A percentile compares a stretch with the other conserved stretches of the same genome.
phyloP scores from a whole-genome alignment of 2,113 vertebrate species.

The Mixornis gularis region DNA sequence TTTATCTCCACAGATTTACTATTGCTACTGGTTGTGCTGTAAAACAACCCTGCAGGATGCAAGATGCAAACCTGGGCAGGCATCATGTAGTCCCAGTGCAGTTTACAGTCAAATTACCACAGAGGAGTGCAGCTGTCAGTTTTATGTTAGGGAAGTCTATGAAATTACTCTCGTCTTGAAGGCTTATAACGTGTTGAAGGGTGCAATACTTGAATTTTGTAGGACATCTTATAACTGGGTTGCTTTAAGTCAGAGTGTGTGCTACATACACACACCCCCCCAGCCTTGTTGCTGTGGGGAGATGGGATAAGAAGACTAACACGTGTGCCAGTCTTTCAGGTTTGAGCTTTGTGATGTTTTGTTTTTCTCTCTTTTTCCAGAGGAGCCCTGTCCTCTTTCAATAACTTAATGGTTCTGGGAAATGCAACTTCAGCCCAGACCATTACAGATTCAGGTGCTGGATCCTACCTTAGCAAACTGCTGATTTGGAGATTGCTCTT shows the following conservation, averaged over 20 bases:
- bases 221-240: background rate
- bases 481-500: background rate
- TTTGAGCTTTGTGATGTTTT: background rate
- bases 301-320: background rate
- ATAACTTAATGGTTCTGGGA: background rate
- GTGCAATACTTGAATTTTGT: background rate
- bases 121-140: background rate
- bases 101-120: background rate
- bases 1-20: background rate
- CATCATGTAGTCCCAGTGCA: background rate
- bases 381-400: background rate
- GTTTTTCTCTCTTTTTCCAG: background rate
- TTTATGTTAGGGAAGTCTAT: background rate
- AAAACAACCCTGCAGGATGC: background rate
- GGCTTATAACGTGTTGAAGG: background rate
- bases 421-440: background rate
- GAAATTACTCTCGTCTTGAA: background rate
- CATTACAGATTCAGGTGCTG: background rate
- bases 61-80: background rate
- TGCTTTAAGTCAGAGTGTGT: background rate
- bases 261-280: background rate
- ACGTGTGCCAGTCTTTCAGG: background rate
- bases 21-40: background rate
- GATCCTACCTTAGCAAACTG: background rate
- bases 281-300: background rate